Base-by-base conservation (phyloP, 2,113 vertebrate species). In the Chunga burmeisteri region DNA sequence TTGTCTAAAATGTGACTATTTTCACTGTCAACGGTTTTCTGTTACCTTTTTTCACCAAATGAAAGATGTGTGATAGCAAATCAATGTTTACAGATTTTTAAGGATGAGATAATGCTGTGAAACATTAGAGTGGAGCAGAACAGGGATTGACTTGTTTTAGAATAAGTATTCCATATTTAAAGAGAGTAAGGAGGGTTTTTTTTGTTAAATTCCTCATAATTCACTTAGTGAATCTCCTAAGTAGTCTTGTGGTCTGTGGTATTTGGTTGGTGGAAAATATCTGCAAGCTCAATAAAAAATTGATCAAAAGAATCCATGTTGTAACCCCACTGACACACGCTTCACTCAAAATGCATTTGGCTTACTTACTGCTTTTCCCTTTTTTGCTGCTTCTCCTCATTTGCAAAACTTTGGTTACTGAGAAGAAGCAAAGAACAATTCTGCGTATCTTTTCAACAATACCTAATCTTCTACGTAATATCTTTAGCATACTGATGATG, bases 231-330 rank as follows among this genome's bases (percentile, higher is more conserved):
- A 89, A 30, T 88, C 38, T 88, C 25, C 23, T 55, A 32, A 94
- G n/a, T 74, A 62, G 32, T 90, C 70, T 79, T n/a, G 2, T 85
- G 83, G 77, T 93, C 53, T 88, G 79, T 86, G 74, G 74, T 80
- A 55, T 80, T 90, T 67, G 23, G 32, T 81, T 92, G 46, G 30
- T 89, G 34, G 62, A 94, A 96, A 96, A 80, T 90, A 79, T 47
- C 81, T 95, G 52, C 80, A 96, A 93, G 52, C 72, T 89, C 61
- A 78, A 78, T 84, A 86, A 84, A 81, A 77, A 86, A 77, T 6
- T 70, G 29, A 88, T 94, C 47, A 74, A 93, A 95, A 88, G 49
- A 89, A 89, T 92, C 68, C 44, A 30, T 84, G 53, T 88, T 94
- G 47, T 94, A 91, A 94, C 44, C 25, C 11, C 47, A 56, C 17